Conservation (phyloP, 2,113 vertebrate species). For the mouse (Mus musculus) region DNA sequence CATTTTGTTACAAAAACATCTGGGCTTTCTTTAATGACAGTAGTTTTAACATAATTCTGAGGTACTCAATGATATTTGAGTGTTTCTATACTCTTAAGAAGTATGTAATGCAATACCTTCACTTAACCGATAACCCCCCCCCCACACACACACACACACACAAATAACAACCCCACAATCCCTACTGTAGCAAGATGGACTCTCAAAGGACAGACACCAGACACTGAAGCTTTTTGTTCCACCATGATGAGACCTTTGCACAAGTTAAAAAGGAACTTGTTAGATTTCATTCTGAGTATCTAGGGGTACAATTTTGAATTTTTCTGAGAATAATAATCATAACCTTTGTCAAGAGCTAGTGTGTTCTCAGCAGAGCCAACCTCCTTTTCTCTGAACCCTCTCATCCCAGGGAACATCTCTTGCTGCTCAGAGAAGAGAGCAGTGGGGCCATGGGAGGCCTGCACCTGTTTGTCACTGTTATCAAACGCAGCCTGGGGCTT, state of each 20-base stretch:
- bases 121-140: neutral
- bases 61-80: neutral
- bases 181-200: neutral
- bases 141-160: neutral
- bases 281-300: neutral
- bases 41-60: slow-evolving; percentile 5
- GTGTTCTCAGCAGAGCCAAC: neutral
- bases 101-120: neutral
- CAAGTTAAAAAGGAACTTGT: neutral
- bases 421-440: neutral
- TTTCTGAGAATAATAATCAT: slow-evolving; percentile 50
- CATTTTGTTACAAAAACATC: neutral
- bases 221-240: slow-evolving; percentile 23
- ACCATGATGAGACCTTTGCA: neutral
- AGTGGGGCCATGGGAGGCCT: neutral
- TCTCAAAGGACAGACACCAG: neutral
- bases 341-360: neutral
- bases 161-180: neutral
- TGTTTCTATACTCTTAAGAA: neutral
- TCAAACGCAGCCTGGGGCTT: slow-evolving; percentile 43
- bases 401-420: neutral
- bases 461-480: neutral
- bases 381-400: neutral
- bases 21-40: neutral
- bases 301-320: neutral